Conservation (phyloP, 2,113 vertebrate species). For the Calidris pugnax region DNA sequence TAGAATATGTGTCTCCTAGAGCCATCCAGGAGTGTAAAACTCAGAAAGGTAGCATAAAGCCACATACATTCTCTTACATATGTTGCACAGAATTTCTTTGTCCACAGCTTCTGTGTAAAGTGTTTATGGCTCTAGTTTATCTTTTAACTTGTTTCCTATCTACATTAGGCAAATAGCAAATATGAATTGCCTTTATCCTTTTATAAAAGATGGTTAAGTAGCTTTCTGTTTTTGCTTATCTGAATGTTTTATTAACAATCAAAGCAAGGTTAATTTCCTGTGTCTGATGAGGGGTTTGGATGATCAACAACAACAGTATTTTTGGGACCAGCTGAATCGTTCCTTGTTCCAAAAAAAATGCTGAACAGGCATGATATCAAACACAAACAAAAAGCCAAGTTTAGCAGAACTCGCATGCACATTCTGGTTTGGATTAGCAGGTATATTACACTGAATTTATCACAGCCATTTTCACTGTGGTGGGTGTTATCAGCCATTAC, state of each 20-base stretch:
- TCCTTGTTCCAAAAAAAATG: not conserved
- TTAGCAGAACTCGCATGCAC: not conserved
- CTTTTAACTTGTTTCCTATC: not conserved
- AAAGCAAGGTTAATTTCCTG: not conserved
- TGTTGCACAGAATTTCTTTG: not conserved
- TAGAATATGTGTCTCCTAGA: not conserved
- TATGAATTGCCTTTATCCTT: not conserved
- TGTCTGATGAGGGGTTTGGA: not conserved
- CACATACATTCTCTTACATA: not conserved
- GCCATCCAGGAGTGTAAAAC: not conserved
- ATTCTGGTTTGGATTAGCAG: not conserved
- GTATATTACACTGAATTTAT: not conserved
- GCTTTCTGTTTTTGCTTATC: not conserved
- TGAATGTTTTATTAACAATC: not conserved
- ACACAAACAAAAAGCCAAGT: not conserved
- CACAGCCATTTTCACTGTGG: not conserved
- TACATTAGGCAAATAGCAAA: not conserved
- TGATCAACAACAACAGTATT: not conserved
- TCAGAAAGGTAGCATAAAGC: not conserved
- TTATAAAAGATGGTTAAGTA: not conserved
- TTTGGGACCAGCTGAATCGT: not conserved
- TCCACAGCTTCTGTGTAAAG: not conserved
- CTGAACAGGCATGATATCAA: not conserved
- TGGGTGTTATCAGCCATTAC: not conserved
- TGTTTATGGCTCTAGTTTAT: not conserved